Evolutionary conservation across 2,888 invertebrate genomes (phyloP).

Genomic region (Leucoma salicis): DNA sequence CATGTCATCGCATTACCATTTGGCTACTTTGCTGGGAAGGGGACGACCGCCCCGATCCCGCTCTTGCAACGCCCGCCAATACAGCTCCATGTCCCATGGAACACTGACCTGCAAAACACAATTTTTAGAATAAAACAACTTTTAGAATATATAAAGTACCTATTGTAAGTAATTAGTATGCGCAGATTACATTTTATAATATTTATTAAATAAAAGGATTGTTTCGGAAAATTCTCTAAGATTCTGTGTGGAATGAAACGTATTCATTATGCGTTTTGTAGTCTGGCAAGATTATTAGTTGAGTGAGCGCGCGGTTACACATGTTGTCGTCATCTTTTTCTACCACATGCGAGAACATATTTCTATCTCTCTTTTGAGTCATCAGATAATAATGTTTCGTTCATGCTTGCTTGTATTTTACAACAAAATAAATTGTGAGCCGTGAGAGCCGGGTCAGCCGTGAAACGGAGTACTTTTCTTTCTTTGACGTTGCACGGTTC

Average conservation of each 20-base stretch:
- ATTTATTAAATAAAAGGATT: too few relatives aligned
- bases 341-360: conserved; percentile 13
- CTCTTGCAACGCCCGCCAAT: too few relatives aligned
- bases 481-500: conserved; percentile 58
- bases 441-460: conserved; percentile 48
- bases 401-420: conserved; percentile 22
- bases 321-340: conserved; percentile 22
- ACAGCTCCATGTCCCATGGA: too few relatives aligned
- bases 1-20: too few relatives aligned
- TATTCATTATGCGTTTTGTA: conserved; percentile 22
- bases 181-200: too few relatives aligned
- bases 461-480: conserved; percentile 57
- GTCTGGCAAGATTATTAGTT: conserved; percentile 35
- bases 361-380: conserved; percentile 30
- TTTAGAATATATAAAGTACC: too few relatives aligned
- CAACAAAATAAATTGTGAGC: conserved; percentile 52
- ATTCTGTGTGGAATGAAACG: conserved; percentile 21
- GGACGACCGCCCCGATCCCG: too few relatives aligned
- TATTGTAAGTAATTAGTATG: too few relatives aligned
- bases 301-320: conserved; percentile 25
- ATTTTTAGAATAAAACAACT: too few relatives aligned
- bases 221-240: neutral
- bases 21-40: too few relatives aligned
- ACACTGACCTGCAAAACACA: too few relatives aligned
- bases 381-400: conserved; percentile 39